Evolutionary conservation across 2,113 vertebrate species (phyloP).

Genomic region (Amblyornis subalaris): DNA sequence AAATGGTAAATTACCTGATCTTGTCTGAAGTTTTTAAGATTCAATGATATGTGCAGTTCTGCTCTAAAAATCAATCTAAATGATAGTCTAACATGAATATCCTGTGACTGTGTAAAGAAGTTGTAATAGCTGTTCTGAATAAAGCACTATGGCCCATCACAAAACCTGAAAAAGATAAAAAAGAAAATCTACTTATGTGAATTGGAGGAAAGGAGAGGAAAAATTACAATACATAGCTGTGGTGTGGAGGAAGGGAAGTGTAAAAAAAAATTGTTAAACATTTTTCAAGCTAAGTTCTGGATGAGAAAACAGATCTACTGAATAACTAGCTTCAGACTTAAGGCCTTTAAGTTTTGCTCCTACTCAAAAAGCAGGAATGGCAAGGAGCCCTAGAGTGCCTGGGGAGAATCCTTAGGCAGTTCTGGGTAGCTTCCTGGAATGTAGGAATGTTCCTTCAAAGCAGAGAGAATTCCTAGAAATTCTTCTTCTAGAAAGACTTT

Average conservation of each 20-base stretch:
- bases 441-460: not conserved
- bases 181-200: not conserved
- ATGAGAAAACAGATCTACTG: not conserved
- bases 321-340: not conserved
- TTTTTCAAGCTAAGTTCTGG: not conserved
- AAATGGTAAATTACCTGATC: not conserved
- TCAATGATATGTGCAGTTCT: not conserved
- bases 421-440: not conserved
- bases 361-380: not conserved
- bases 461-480: not conserved
- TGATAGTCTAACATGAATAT: not conserved
- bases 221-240: not conserved
- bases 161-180: not conserved
- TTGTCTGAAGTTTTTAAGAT: not conserved
- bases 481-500: not conserved
- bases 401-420: not conserved
- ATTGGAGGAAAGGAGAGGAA: not conserved
- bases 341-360: not conserved
- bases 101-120: not conserved
- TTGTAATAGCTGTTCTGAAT: not conserved
- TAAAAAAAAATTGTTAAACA: not conserved
- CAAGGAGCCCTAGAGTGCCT: not conserved
- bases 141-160: not conserved
- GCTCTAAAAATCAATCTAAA: not conserved
- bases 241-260: not conserved